Conservation (phyloP, 1,140 invertebrate genomes). For the Hyles vespertilio region DNA sequence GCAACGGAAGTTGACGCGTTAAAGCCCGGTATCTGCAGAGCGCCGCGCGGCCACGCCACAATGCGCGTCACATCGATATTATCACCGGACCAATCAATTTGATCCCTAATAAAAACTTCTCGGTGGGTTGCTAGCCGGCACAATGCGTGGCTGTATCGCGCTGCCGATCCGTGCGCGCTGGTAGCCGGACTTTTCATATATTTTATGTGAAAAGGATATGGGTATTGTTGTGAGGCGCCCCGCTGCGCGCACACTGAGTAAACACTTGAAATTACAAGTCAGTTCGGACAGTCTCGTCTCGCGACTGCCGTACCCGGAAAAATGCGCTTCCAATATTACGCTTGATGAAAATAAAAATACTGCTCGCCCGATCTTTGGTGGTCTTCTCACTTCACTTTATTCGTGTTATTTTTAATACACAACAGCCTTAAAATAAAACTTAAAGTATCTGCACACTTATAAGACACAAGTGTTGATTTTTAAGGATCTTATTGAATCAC, state of each 20-base stretch:
- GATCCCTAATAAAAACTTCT: slow-evolving; percentile 72
- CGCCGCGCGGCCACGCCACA: slow-evolving; percentile 31
- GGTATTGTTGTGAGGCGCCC: slow-evolving; percentile 63
- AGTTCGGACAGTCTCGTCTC: slow-evolving; percentile 42
- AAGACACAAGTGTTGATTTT: too few relatives aligned
- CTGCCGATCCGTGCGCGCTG: slow-evolving; percentile 56
- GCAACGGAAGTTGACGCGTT: slow-evolving; percentile 28
- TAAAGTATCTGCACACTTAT: too few relatives aligned
- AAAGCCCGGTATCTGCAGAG: slow-evolving; percentile 14
- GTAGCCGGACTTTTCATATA: slow-evolving; percentile 69
- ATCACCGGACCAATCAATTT: slow-evolving; percentile 73
- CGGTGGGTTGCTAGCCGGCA: slow-evolving; percentile 56
- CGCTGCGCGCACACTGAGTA: slow-evolving; percentile 57
- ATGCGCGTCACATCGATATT: slow-evolving; percentile 55
- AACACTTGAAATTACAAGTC: slow-evolving; percentile 73
- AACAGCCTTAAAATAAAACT: too few relatives aligned
- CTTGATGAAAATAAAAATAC: slow-evolving; percentile 56
- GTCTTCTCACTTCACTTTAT: not conserved
- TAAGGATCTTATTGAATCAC: too few relatives aligned
- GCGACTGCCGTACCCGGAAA: slow-evolving; percentile 29
- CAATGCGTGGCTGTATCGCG: slow-evolving; percentile 57
- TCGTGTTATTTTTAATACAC: not conserved
- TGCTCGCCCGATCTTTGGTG: slow-evolving; percentile 5
- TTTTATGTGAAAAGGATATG: slow-evolving; percentile 75
- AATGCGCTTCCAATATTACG: slow-evolving; percentile 72